Percentiles rank a stretch among this genome's conserved stretches.
Evolutionary conservation across 64 coral and sea anemone genomes (phyloP).

Genomic region (Orbicella faveolata): DNA sequence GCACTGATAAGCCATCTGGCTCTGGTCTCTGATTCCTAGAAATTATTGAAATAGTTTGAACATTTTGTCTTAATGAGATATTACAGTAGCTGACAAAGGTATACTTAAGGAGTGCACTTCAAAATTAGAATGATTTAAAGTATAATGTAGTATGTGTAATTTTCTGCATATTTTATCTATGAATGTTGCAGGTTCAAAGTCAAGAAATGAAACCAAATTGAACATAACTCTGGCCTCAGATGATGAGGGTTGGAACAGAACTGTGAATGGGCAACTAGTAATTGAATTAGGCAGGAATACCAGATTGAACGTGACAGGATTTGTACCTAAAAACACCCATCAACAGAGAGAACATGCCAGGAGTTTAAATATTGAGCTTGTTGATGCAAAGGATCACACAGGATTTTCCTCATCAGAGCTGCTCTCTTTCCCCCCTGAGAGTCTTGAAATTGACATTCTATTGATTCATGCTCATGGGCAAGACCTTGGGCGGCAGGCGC

Average conservation of each 20-base stretch:
- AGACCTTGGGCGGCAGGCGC: slow-evolving; percentile 3
- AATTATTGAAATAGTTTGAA: too few species aligned
- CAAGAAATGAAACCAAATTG: background rate
- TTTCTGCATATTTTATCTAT: background rate
- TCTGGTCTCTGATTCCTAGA: too few species aligned
- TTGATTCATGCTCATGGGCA: slow-evolving; percentile 17
- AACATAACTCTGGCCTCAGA: slow-evolving; percentile 28
- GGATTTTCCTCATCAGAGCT: background rate
- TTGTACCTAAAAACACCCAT: background rate
- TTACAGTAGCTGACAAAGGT: too few species aligned
- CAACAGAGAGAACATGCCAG: slow-evolving; percentile 1
- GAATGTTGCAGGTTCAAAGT: background rate
- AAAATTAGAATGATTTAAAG: too few species aligned
- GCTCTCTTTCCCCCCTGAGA: background rate
- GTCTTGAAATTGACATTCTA: slow-evolving; percentile 30
- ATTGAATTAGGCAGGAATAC: slow-evolving; percentile 3
- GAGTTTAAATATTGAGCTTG: slow-evolving; percentile 11
- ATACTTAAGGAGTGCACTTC: too few species aligned
- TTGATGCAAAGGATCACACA: background rate
- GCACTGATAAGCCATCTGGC: too few species aligned
- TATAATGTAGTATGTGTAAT: background rate
- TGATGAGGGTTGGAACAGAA: background rate
- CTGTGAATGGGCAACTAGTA: slow-evolving; percentile 11
- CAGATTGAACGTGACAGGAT: slow-evolving; percentile 9
- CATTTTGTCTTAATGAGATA: too few species aligned